A percentile compares a stretch with the other conserved stretches of the same genome.
Conservation (phyloP, 2,888 invertebrate genomes). For the Siphlonurus alternatus region DNA sequence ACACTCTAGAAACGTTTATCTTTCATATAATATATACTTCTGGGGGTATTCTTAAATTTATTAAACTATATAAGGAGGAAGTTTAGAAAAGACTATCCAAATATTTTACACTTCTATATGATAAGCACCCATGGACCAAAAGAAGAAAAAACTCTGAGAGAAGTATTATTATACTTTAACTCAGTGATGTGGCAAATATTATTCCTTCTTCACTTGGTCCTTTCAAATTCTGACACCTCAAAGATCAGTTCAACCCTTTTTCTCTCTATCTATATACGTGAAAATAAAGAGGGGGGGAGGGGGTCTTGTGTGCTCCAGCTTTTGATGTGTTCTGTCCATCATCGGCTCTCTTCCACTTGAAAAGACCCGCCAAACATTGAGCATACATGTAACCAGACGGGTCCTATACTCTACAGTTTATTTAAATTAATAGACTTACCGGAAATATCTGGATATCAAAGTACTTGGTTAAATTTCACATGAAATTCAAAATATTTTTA, state of each 20-base stretch:
- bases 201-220: neutral
- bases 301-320: neutral
- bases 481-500: no score
- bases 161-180: neutral
- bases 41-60: no score
- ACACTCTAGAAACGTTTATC: no score
- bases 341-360: neutral
- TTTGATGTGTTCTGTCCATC: constrained; percentile 2
- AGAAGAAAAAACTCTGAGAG: neutral
- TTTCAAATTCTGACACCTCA: constrained; percentile 1
- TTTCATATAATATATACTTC: no score
- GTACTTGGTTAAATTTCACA: no score
- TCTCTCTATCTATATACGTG: neutral
- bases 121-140: neutral
- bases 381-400: neutral
- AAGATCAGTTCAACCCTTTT: neutral
- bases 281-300: neutral
- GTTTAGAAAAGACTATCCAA: neutral
- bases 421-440: no score
- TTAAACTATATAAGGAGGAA: neutral
- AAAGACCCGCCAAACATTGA: neutral
- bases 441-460: no score
- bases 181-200: constrained; percentile 1
- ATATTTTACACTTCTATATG: neutral
- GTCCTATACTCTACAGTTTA: no score